phyloP scores from a whole-genome alignment of 2,888 invertebrate genomes.

The Abrostola triplasia region DNA sequence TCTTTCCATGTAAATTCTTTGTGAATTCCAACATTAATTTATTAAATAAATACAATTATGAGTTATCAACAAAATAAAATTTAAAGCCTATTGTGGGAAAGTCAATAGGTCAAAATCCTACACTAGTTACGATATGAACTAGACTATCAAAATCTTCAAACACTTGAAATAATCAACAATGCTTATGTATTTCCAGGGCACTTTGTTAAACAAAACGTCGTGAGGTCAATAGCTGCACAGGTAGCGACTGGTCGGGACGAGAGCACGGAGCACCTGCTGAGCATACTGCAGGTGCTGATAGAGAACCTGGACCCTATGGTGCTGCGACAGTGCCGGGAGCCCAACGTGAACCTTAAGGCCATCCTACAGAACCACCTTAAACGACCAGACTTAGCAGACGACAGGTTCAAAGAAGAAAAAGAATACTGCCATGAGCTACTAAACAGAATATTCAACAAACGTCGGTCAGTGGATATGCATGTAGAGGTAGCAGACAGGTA shows the following conservation, averaged over 20 bases:
- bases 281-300: constrained; percentile 65
- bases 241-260: constrained; percentile 65
- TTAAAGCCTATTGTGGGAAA: no score
- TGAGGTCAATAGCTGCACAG: constrained; percentile 62
- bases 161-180: not conserved
- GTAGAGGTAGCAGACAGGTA: constrained; percentile 74
- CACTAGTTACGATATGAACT: no score
- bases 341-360: constrained; percentile 60
- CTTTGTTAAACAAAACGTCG: constrained; percentile 69
- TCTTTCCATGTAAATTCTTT: no score
- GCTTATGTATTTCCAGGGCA: constrained; percentile 66
- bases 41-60: no score
- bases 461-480: constrained; percentile 40
- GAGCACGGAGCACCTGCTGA: constrained; percentile 75
- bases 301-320: constrained; percentile 59
- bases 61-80: no score
- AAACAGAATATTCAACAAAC: constrained; percentile 52
- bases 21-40: no score
- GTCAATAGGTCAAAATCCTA: no score
- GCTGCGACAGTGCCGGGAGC: constrained; percentile 66
- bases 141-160: no score
- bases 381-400: constrained; percentile 63
- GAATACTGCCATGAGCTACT: constrained; percentile 69
- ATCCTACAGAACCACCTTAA: constrained; percentile 64
- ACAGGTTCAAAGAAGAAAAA: constrained; percentile 72